phyloP scores from a whole-genome alignment of 2,113 vertebrate species.

The Periophthalmus modestus region DNA sequence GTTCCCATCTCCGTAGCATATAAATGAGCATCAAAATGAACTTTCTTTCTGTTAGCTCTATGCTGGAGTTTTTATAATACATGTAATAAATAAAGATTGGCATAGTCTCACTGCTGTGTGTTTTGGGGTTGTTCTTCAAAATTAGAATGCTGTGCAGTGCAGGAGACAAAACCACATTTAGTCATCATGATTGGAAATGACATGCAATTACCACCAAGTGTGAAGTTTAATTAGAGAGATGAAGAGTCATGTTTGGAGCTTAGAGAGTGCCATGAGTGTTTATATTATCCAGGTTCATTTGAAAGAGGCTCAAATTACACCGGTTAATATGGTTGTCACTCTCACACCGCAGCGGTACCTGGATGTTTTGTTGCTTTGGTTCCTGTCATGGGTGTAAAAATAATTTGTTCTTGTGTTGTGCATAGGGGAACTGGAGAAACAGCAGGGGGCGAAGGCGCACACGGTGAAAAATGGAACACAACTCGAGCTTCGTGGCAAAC shows the following conservation, averaged over 20 bases:
- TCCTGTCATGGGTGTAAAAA: constrained; percentile 20
- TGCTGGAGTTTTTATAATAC: constrained; percentile 6
- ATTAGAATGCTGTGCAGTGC: constrained; percentile 33
- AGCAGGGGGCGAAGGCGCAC: constrained; percentile 87
- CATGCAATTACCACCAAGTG: constrained; percentile 66
- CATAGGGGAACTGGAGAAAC: constrained; percentile 95
- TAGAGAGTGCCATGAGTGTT: constrained; percentile 2
- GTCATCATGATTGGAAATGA: constrained; percentile 58
- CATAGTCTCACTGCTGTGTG: constrained; percentile 17
- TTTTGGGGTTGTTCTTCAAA: not conserved
- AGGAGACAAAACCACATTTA: constrained; percentile 50
- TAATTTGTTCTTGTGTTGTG: constrained; percentile 30
- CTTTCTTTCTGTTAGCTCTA: not conserved
- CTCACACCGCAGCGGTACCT: not conserved
- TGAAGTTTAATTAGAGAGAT: constrained; percentile 56
- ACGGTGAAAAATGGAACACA: constrained; percentile 87
- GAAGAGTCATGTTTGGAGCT: constrained; percentile 26
- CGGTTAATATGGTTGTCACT: constrained; percentile 21
- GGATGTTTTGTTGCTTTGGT: not conserved
- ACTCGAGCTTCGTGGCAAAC: constrained; percentile 86
- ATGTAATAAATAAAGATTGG: not conserved
- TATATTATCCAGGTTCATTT: constrained; percentile 6
- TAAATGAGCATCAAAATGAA: not conserved
- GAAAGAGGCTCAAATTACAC: not conserved
- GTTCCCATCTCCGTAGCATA: constrained; percentile 15